Evolutionary conservation across 1,140 invertebrate species (phyloP), one percentile per base, ranked within the genome.

Genomic region (Aphelenchoides besseyi): DNA sequence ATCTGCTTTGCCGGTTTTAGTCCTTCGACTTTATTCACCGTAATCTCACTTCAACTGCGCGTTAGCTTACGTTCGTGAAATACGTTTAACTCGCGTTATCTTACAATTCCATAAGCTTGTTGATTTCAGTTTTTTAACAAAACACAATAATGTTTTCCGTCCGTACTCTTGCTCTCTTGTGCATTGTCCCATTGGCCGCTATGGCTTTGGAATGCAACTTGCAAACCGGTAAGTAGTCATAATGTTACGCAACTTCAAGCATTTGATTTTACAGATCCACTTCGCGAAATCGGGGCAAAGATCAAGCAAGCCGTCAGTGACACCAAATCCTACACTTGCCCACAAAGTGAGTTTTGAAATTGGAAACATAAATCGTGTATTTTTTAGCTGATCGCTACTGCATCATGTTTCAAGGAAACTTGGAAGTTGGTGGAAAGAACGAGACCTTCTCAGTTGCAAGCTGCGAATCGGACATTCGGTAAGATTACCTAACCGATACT

Each of bases 351-450:
- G n/a, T 41, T 41, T 41, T 41, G 37, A 41, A 41, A n/a, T 8
- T 41, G 5, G 37, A 41, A 41, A 41, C n/a, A 41, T 41, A 41
- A 41, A 5, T n/a, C 5, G 37, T 41, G 37, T 59, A 28, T 28
- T 32, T 28, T 1, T 9, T 28, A 12, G 55, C 16, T 28, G 55
- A 59, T 28, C n/a, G 29, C 12, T 66, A 66, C 36, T 66, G 63
- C 32, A 30, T 66, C 26, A 33, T 33, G 12, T 66, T 66, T 30
- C 28, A 66, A 3, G 63, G 63, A 1, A 41, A 37, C 23, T 12
- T 66, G 3, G 63, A 66, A 66, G n/a, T 35, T n/a, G 30, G 12
- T 2, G 63, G 63, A 28, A 12, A 55, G 30, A 66, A 66, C 30
- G 16, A 66, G 32, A 66, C 63, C 1, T 66, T 66, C 32, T 26